Base-by-base conservation (phyloP, 2,888 invertebrate species). In the Siphonodentalium dalli region DNA sequence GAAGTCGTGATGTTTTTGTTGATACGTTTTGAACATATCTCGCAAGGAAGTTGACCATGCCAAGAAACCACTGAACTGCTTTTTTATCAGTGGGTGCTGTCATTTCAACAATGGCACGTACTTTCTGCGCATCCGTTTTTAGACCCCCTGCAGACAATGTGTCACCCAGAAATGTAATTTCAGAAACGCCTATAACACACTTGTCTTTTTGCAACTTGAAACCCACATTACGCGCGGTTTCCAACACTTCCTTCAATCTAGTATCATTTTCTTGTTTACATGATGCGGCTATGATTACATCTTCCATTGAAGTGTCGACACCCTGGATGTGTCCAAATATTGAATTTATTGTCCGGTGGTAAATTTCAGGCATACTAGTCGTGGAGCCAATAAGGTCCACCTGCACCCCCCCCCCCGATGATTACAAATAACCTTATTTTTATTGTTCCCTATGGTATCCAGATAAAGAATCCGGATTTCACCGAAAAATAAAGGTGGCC, bases 131-230 rank as follows among this genome's bases (percentile, higher is more conserved):
- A 27, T 52, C 56, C n/a, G 46, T 41, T 28, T 52, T 46, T 6
- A 52, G 33, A 28, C 59, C 56, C 13, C 58, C 38, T 27, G 26
- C 28, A 28, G 53, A 31, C n/a, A 58, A 15, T 1, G 5, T 27
- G 15, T 60, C 45, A 23, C 60, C 57, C 3, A 60, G 27, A 42
- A 60, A 58, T n/a, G 38, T 47, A 1, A 60, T 27, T 23, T 52
- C 44, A 39, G 24, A 7, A 21, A 58, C 52, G 18, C 56, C 44
- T 24, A 58, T 23, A 15, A 41, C 18, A 40, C 46, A 48, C 24
- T 53, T 59, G 23, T 52, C 52, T n/a, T 20, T 23, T 24, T 57
- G 49, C 2, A 58, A 47, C 51, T 53, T 58, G 13, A 46, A 28
- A 28, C 35, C 41, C 1, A 21, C 29, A 21, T 50, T 24, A 26